These are phyloP conservation scores for Cygnus atratus DNA, from an alignment of 2,113 vertebrate species.

Conservation along the genomic window DNA sequence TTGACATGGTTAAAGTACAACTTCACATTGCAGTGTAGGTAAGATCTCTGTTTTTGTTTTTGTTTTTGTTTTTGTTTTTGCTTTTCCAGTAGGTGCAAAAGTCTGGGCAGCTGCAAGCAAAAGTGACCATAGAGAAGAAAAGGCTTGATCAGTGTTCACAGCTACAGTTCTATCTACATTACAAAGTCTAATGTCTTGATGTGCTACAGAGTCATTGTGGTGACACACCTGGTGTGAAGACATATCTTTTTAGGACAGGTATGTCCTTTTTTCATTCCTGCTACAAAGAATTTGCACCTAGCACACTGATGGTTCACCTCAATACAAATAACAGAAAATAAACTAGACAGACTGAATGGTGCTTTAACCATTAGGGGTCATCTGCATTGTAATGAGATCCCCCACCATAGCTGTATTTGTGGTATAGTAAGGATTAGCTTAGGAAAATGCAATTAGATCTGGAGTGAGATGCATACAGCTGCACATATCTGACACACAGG, in stretches of 20 bases:
- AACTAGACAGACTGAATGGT: not conserved
- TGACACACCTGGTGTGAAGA: not conserved
- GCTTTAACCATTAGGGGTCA: not conserved
- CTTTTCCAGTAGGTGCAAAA: not conserved
- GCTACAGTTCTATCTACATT: not conserved
- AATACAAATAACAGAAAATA: not conserved
- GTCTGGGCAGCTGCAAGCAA: not conserved
- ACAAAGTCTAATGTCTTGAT: not conserved
- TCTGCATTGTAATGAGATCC: slow-evolving; percentile 14
- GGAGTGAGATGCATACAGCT: slow-evolving; percentile 19
- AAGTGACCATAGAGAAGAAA: not conserved
- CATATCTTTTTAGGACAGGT: not conserved
- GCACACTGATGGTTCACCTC: not conserved
- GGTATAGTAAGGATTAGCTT: not conserved
- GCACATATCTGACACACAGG: slow-evolving; percentile 5
- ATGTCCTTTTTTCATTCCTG: not conserved
- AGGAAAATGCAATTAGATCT: slow-evolving; percentile 4
- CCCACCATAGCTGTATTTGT: not conserved
- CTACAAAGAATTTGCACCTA: not conserved
- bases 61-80: not conserved
- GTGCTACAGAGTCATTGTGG: not conserved
- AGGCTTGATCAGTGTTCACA: not conserved
- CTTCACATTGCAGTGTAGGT: not conserved
- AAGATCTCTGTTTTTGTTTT: not conserved
- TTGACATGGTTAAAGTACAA: fast-evolving